Base-by-base conservation (phyloP, 2,797 vertebrate genomes). In the Hipposideros larvatus region DNA sequence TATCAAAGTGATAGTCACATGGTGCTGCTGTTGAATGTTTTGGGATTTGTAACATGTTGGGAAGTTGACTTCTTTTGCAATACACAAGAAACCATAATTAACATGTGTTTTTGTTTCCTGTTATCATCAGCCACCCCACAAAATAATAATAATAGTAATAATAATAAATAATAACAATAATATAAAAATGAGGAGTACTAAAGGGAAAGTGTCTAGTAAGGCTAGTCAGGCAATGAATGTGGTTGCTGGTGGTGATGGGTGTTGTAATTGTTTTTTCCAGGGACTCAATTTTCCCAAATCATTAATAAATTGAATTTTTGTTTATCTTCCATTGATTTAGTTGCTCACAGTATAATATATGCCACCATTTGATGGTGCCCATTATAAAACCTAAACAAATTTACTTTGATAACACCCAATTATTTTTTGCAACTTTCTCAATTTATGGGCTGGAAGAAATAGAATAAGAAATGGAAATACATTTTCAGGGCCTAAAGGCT, bases 351-450 rank as follows among this genome's bases (percentile, higher is more conserved):
- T 28, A 66, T 59, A 80, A 70, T 65, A 92, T n/a, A 51, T 89
- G 51, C 3, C 7, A 31, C n/a, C 34, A 16, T 73, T 87, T 83
- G 61, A 53, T 79, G 31, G 48, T 66, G 26, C 11, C 26, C 21
- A 31, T 85, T 46, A 46, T 7, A 8, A 90, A 57, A 74, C 70
- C 11, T 95, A 63, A 79, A 70, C 26, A 96, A 41, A 46, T 68
- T 73, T 61, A 63, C 87, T 61, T 86, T 66, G 48, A 71, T 89
- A 83, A 82, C 82, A 14, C 5, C 37, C 6, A 68, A 37, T 91
- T 87, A 57, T 51, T 93, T 88, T 78, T 89, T 89, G 4, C 8
- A 80, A 73, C 59, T 63, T 66, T 66, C 78, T 90, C 70, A 70
- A 28, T 11, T 61, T 63, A 55, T 26, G 43, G 26, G 2, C 16